Evolutionary conservation across 2,113 vertebrate species (phyloP), one percentile per base, ranked within the genome.

Genomic region (Campylorhamphus procurvoides): DNA sequence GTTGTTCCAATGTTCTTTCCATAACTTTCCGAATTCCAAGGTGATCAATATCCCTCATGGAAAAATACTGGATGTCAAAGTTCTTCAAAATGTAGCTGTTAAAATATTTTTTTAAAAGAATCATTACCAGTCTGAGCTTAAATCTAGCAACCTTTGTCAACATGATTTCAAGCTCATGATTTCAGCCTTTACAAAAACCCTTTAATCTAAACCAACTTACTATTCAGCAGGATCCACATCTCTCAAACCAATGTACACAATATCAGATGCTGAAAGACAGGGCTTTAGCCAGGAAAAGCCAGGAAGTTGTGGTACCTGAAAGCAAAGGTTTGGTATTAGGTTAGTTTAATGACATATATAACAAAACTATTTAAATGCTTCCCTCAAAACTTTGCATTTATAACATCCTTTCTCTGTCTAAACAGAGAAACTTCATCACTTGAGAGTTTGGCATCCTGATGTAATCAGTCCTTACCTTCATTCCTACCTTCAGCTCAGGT

Each of bases 21-120:
- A 99, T 99, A 89, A 99, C 99, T 93, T 99, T 99, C 63, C 99
- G 98, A 94, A 99, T 99, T 94, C 99, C 99, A 66, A 99, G 98
- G 89, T 97, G 98, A 98, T 99, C 99, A 14, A 99, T 98, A 47
- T 99, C 99, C 85, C 99, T 98, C 99, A 99, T 99, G 81, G 99
- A 99, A 97, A 99, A 99, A 97, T 99, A 99, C 86, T 99, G 98
- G 95, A 99, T 99, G 49, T 99, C 98, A 72, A 99, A 98, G 62
- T 98, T 98, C 98, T 99, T 99, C 96, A 99, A 96, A 97, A 99
- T 99, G 87, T 98, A 98, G 95, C 99, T 99, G 97, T 84, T 60
- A 92, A 53, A 84, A 72, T 58, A 87, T 3, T 39, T 73, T 59
- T 53, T 74, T 6, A 2, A 7, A 67, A 55, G 9, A 64, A 22